Percentiles rank a stretch among this genome's conserved stretches.
These are phyloP conservation scores for Marasmarcha lunaedactyla DNA, from an alignment of 2,888 invertebrate genomes.

Conservation along the genomic window DNA sequence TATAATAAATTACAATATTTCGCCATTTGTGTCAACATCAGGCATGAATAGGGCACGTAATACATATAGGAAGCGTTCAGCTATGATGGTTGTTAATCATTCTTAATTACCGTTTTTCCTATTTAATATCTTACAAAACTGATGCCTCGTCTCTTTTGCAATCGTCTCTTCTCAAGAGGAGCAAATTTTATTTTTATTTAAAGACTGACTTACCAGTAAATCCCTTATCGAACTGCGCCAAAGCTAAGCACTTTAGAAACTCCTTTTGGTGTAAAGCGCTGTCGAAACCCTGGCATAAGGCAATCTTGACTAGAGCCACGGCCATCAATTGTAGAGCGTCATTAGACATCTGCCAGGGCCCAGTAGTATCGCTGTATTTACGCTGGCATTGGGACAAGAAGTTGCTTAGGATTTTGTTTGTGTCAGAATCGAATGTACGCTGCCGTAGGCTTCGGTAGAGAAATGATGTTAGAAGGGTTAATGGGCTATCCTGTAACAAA, in stretches of 20 bases:
- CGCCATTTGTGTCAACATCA: neutral
- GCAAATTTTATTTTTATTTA: too few species aligned
- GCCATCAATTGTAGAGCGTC: constrained; percentile 68
- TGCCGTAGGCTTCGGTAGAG: constrained; percentile 62
- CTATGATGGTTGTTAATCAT: too few species aligned
- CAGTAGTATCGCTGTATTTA: constrained; percentile 42
- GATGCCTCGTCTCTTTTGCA: too few species aligned
- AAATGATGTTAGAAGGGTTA: constrained; percentile 71
- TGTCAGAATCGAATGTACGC: constrained; percentile 54
- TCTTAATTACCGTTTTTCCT: too few species aligned
- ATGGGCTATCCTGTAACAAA: constrained; percentile 71
- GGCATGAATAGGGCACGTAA: too few species aligned
- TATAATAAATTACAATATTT: neutral
- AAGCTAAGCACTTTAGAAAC: constrained; percentile 71
- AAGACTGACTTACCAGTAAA: constrained; percentile 42
- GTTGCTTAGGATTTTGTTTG: constrained; percentile 34
- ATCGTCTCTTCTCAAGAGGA: too few species aligned
- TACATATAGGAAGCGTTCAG: too few species aligned
- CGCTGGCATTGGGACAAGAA: constrained; percentile 47
- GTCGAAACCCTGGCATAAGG: constrained; percentile 71
- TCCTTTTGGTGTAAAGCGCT: constrained; percentile 74
- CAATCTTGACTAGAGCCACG: constrained; percentile 70
- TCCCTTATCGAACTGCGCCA: constrained; percentile 68
- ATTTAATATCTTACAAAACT: too few species aligned
- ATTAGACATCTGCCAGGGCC: constrained; percentile 51